Evolutionary conservation across 2,797 vertebrate species (phyloP).

Genomic region (Pelobates cultripes): DNA sequence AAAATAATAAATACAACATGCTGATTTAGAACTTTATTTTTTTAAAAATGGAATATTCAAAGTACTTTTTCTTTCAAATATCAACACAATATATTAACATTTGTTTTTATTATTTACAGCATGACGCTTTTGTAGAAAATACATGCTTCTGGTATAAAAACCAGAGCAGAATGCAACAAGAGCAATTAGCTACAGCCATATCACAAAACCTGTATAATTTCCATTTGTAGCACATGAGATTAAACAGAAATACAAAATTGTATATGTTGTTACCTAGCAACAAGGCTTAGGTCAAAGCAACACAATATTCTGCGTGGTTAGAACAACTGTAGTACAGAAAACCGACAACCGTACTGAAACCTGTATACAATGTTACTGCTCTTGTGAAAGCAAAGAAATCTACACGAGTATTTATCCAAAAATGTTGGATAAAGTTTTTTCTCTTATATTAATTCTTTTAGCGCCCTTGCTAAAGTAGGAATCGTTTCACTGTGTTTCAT

Average conservation of each 20-base stretch:
- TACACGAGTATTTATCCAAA: conserved; percentile 68
- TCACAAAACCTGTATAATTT: conserved; percentile 81
- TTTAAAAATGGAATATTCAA: conserved; percentile 84
- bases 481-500: conserved; percentile 70
- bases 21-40: conserved; percentile 83
- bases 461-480: conserved; percentile 70
- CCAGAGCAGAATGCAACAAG: conserved; percentile 80
- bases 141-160: conserved; percentile 78
- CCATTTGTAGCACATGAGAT: conserved; percentile 80
- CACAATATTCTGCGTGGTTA: conserved; percentile 75
- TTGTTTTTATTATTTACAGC: conserved; percentile 79
- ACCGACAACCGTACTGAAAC: conserved; percentile 76
- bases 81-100: conserved; percentile 82
- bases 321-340: conserved; percentile 74
- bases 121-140: conserved; percentile 78
- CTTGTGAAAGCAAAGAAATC: conserved; percentile 71
- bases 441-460: conserved; percentile 58
- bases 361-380: conserved; percentile 77
- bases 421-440: conserved; percentile 66
- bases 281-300: conserved; percentile 73
- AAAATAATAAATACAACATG: conserved; percentile 47
- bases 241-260: conserved; percentile 78
- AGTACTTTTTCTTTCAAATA: conserved; percentile 84
- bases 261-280: conserved; percentile 78
- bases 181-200: conserved; percentile 76